A percentile compares a stretch with the other conserved stretches of the same genome.
Conservation (phyloP, 2,113 vertebrate species). For the Scomber scombrus region DNA sequence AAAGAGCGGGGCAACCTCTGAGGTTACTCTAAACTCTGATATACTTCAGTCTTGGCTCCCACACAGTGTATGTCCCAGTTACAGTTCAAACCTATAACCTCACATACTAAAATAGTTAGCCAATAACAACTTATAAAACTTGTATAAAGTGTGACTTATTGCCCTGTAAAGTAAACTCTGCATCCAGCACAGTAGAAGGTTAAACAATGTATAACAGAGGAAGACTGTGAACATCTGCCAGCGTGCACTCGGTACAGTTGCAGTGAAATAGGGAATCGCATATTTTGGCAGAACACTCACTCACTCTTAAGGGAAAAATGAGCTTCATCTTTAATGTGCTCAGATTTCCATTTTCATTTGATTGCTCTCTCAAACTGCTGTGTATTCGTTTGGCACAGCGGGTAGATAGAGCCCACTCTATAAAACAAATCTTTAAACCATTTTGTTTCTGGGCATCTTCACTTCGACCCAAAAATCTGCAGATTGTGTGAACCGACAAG, state of each 20-base stretch:
- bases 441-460: slow-evolving; percentile 76
- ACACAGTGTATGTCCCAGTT: not conserved
- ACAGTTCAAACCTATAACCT: not conserved
- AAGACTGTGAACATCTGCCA: slow-evolving; percentile 60
- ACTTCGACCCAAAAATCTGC: slow-evolving; percentile 63
- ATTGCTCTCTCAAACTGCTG: slow-evolving; percentile 71
- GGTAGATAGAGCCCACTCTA: slow-evolving; percentile 72
- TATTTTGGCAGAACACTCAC: slow-evolving; percentile 67
- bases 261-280: slow-evolving; percentile 53
- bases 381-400: slow-evolving; percentile 66
- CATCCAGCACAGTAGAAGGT: slow-evolving; percentile 28
- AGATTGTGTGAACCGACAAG: slow-evolving; percentile 75
- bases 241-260: slow-evolving; percentile 13
- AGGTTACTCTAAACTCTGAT: not conserved
- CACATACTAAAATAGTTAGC: too few species aligned
- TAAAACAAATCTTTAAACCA: slow-evolving; percentile 67
- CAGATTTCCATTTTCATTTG: slow-evolving; percentile 77
- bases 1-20: not conserved
- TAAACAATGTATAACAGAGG: slow-evolving; percentile 52
- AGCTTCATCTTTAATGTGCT: slow-evolving; percentile 75
- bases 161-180: slow-evolving; percentile 31
- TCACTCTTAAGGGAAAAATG: slow-evolving; percentile 63
- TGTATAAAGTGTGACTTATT: not conserved
- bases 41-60: too few species aligned
- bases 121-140: too few species aligned